Percentiles rank a stretch among this genome's conserved stretches.
Conservation (phyloP, 2,797 vertebrate species). For the Astyanax mexicanus region DNA sequence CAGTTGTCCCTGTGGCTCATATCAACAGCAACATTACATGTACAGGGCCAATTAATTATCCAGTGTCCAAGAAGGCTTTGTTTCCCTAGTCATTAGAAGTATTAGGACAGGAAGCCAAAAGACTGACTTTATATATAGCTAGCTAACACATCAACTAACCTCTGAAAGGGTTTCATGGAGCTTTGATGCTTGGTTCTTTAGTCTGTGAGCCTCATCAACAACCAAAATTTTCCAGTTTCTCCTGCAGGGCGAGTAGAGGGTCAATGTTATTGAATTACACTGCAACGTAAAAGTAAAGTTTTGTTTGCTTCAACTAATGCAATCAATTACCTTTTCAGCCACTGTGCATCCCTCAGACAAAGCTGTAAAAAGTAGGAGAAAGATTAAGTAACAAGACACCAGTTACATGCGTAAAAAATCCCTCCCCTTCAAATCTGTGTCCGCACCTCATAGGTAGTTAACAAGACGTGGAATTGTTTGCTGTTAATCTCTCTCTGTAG, state of each 20-base stretch:
- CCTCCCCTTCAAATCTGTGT: not conserved
- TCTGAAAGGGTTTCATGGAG: slow-evolving; percentile 85
- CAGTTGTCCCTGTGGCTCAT: too few relatives aligned
- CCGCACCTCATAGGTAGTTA: slow-evolving; percentile 90
- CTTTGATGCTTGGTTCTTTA: slow-evolving; percentile 90
- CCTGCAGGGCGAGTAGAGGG: slow-evolving; percentile 60
- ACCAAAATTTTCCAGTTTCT: slow-evolving; percentile 83
- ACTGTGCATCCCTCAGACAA: slow-evolving; percentile 87
- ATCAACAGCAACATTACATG: too few relatives aligned
- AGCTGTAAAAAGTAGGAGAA: slow-evolving; percentile 78
- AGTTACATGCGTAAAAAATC: not conserved
- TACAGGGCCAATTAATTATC: too few relatives aligned
- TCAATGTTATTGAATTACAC: not conserved
- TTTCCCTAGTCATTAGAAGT: too few relatives aligned
- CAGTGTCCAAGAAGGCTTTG: too few relatives aligned
- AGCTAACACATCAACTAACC: slow-evolving; percentile 68
- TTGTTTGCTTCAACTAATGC: not conserved
- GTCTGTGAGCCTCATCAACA: slow-evolving; percentile 93
- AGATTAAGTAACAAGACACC: not conserved
- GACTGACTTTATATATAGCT: not conserved
- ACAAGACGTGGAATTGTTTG: slow-evolving; percentile 76
- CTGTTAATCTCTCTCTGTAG: slow-evolving; percentile 76
- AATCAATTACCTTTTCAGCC: slow-evolving; percentile 82
- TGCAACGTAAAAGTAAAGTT: not conserved
- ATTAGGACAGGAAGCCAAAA: not conserved